Conservation (phyloP, 2,888 invertebrate species). For the Nomada fabriciana region DNA sequence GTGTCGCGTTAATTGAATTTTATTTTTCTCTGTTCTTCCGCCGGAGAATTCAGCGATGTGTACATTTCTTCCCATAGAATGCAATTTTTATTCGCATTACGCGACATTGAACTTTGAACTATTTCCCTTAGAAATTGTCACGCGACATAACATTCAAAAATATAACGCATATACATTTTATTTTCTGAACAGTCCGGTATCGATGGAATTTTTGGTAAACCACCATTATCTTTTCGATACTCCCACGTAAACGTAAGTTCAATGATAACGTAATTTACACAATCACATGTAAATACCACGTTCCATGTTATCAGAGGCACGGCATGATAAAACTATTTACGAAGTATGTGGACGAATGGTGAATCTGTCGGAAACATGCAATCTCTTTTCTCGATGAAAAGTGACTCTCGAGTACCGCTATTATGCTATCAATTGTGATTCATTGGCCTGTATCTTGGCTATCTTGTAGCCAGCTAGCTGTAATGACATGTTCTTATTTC, state of each 20-base stretch:
- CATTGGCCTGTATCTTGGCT: constrained; percentile 28
- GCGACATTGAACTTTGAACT: neutral
- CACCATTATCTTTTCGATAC: too few relatives aligned
- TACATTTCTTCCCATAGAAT: neutral
- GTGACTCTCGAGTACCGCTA: constrained; percentile 12
- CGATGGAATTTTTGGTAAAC: too few relatives aligned
- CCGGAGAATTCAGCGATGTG: neutral
- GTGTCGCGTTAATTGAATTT: constrained; percentile 8
- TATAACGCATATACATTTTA: too few relatives aligned
- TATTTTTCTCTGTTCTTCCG: neutral
- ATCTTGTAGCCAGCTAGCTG: neutral
- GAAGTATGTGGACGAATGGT: neutral
- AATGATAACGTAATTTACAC: constrained; percentile 29
- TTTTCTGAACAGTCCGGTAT: too few relatives aligned
- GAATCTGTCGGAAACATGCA: constrained; percentile 12
- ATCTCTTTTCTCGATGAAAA: constrained; percentile 34
- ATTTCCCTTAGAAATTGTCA: neutral
- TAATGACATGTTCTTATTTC: neutral
- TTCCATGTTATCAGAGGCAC: constrained; percentile 11
- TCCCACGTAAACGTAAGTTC: neutral
- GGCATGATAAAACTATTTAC: constrained; percentile 56
- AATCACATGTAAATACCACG: constrained; percentile 44
- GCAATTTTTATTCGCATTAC: neutral
- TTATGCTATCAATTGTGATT: constrained; percentile 46
- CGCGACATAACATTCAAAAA: neutral